Evolutionary conservation across 1,140 invertebrate species (phyloP), one percentile per base, ranked within the genome.

Genomic region (Neuroterus valhalla): DNA sequence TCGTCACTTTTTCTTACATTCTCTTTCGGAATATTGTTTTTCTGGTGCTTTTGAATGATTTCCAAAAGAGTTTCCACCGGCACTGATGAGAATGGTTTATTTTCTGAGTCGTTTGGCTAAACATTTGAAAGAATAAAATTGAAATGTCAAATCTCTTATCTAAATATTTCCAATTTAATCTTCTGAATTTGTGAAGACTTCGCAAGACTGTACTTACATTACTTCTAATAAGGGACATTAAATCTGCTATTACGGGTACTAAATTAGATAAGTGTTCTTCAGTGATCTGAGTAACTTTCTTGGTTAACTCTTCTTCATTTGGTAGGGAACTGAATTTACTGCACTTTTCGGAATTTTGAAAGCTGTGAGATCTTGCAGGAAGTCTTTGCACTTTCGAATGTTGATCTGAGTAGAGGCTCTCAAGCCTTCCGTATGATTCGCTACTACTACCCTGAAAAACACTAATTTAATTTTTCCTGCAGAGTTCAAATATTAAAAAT

Each of bases 221-320:
- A 14, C n/a, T 38, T 31, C 23, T 38, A n/a, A 62, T 62, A 14
- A 84, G 67, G 52, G 81, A 69, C 68, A 89, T 82, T 14, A 88
- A 74, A 74, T 89, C 83, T 17, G 83, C 82, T 74, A 87, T 84
- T 10, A 89, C 75, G 26, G 88, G 87, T n/a, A 87, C 78, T 17
- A 88, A 79, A 70, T 66, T 83, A 45, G 82, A 82, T 26, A 87
- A 81, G 71, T 88, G 72, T 73, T 86, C 71, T 17, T 86, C 80
- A 0, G 78, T 78, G n/a, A 80, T 50, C 70, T 70, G n/a, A 44
- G 66, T 52, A 43, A 72, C 66, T 70, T 43, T 81, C 45, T 72
- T 76, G 19, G 66, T 62, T 45, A 70, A 66, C 44, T 77, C 70
- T 71, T 83, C 15, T 3, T 81, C 72, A 6, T 74, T 31, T n/a